Percentiles rank a stretch among this genome's conserved stretches.
Conservation (phyloP, 2,888 invertebrate genomes). For the Antitype chi region DNA sequence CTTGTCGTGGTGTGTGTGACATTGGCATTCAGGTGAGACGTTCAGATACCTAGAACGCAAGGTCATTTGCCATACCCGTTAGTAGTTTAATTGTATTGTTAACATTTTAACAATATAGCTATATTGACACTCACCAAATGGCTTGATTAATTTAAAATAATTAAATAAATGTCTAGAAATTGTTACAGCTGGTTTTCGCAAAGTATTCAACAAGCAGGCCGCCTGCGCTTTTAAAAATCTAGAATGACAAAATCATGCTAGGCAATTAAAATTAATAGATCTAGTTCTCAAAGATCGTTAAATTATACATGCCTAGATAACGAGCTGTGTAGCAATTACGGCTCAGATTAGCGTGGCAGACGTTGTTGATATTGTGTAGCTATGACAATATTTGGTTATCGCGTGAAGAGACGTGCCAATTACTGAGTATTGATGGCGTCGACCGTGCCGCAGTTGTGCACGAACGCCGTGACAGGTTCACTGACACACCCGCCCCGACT, state of each 20-base stretch:
- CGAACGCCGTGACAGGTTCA: slow-evolving; percentile 75
- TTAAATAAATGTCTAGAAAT: slow-evolving; percentile 32
- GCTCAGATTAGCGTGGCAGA: slow-evolving; percentile 31
- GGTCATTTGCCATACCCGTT: slow-evolving; percentile 79
- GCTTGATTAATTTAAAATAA: slow-evolving; percentile 26
- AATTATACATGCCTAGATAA: slow-evolving; percentile 12
- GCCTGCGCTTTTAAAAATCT: slow-evolving; percentile 16
- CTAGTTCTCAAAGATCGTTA: slow-evolving; percentile 28
- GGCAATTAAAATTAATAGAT: slow-evolving; percentile 17
- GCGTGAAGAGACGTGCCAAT: slow-evolving; percentile 67
- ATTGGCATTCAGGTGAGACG: slow-evolving; percentile 87
- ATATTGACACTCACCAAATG: slow-evolving; percentile 37
- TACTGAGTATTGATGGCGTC: slow-evolving; percentile 70
- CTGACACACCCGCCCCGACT: slow-evolving; percentile 74
- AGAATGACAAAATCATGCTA: slow-evolving; percentile 22
- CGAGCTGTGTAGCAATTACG: slow-evolving; percentile 8
- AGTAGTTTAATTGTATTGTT: slow-evolving; percentile 74
- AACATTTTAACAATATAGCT: slow-evolving; percentile 48
- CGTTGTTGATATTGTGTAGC: slow-evolving; percentile 50
- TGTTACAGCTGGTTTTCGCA: slow-evolving; percentile 32
- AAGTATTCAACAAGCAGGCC: slow-evolving; percentile 3
- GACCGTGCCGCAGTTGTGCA: slow-evolving; percentile 46
- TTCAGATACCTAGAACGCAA: slow-evolving; percentile 80
- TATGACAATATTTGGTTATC: slow-evolving; percentile 61
- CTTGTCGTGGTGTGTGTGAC: slow-evolving; percentile 74